These are phyloP conservation scores for Schlechtendalia chinensis DNA, from an alignment of 1,140 invertebrate species.

Conservation along the genomic window DNA sequence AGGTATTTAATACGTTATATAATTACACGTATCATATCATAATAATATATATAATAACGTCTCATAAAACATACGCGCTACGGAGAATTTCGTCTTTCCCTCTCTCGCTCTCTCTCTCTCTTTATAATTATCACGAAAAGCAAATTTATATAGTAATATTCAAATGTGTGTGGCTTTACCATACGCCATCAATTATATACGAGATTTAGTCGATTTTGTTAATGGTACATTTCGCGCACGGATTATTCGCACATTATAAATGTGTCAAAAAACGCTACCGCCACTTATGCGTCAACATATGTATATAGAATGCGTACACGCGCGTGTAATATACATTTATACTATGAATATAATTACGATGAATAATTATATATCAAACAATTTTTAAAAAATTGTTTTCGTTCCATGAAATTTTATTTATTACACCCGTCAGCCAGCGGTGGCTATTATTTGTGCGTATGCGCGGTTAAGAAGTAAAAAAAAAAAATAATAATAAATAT, in stretches of 20 bases:
- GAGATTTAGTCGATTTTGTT: too few species aligned
- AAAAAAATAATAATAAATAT: too few species aligned
- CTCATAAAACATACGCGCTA: too few species aligned
- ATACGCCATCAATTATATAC: neutral
- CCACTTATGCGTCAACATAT: too few species aligned
- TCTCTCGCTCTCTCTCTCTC: too few species aligned
- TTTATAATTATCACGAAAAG: constrained; percentile 15
- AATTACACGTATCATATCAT: too few species aligned
- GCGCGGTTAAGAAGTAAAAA: neutral
- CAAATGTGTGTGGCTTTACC: too few species aligned
- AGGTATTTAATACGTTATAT: constrained; percentile 8
- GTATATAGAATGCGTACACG: neutral
- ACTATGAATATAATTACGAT: neutral
- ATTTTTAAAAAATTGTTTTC: neutral
- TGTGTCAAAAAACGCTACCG: neutral
- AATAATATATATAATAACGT: too few species aligned
- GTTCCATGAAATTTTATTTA: neutral
- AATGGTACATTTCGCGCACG: too few species aligned
- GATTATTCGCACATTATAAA: neutral
- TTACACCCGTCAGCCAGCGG: neutral
- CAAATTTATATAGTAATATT: constrained; percentile 32
- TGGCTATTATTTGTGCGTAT: neutral
- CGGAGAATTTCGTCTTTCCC: too few species aligned
- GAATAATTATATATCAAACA: constrained; percentile 12
- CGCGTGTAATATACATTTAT: neutral